Evolutionary conservation across 2,888 invertebrate genomes (phyloP).

Genomic region (Acrobasis consociella): DNA sequence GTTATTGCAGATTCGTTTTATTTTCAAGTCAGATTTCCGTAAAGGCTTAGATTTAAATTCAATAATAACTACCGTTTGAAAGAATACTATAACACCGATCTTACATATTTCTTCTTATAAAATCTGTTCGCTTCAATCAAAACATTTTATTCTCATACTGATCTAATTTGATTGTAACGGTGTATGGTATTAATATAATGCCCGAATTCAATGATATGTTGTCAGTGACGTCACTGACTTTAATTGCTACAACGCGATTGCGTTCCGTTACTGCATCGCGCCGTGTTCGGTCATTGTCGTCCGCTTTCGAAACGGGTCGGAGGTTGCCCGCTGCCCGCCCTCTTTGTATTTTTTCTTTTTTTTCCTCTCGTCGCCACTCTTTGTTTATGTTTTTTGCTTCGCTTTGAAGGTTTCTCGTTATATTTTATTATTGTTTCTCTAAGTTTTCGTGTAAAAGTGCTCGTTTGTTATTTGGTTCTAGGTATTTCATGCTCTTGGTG

Average conservation of each 20-base stretch:
- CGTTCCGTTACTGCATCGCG: constrained; percentile 43
- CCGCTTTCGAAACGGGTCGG: constrained; percentile 52
- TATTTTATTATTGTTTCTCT: constrained; percentile 23
- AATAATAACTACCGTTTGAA: no score
- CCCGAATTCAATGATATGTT: constrained; percentile 8
- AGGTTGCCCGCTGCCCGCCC: constrained; percentile 45
- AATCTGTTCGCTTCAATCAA: no score
- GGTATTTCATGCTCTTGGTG: constrained; percentile 4
- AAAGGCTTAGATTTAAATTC: no score
- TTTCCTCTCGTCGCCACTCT: constrained; percentile 32
- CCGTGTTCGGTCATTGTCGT: constrained; percentile 44
- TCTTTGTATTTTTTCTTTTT: constrained; percentile 36
- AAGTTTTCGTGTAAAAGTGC: constrained; percentile 2
- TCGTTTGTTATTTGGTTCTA: background rate
- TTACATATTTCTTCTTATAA: no score
- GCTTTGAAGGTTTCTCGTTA: constrained; percentile 29
- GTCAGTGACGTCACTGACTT: constrained; percentile 41
- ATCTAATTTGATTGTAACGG: background rate
- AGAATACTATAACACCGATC: no score
- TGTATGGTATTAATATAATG: constrained; percentile 17
- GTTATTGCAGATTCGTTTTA: background rate
- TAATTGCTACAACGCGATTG: constrained; percentile 32
- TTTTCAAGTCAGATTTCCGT: background rate
- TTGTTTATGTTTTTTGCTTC: constrained; percentile 51
- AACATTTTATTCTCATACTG: background rate